Conservation (phyloP, 2,888 invertebrate species). For the Dynastes grantii region DNA sequence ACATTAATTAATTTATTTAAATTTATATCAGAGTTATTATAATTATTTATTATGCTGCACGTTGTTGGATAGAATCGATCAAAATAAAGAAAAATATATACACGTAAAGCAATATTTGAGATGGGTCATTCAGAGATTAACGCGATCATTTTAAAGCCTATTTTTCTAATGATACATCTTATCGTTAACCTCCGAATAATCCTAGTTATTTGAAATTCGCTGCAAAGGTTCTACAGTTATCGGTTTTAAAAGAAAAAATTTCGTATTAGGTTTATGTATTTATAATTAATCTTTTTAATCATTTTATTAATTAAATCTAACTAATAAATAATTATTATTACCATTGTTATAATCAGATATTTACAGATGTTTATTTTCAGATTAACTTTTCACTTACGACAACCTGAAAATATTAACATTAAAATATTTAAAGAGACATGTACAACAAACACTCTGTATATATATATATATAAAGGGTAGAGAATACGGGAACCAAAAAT, state of each 20-base stretch:
- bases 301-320: conserved; percentile 18
- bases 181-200: no score
- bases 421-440: conserved; percentile 7
- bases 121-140: not conserved
- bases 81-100: not conserved
- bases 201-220: not conserved
- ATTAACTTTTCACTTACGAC: not conserved
- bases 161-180: no score
- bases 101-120: not conserved
- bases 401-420: not conserved
- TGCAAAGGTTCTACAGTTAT: not conserved
- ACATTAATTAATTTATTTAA: conserved; percentile 27
- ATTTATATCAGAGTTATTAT: no score
- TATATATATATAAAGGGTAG: not conserved
- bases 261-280: not conserved
- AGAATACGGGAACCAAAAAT: not conserved
- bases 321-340: conserved; percentile 27
- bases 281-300: not conserved
- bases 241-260: not conserved
- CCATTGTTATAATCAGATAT: not conserved
- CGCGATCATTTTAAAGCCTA: not conserved
- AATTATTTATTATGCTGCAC: conserved; percentile 5
- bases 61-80: not conserved
- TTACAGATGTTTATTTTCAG: not conserved
- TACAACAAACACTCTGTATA: conserved; percentile 11